Evolutionary conservation across 2,797 vertebrate species (phyloP).

Genomic region (Tarsius wallacei): DNA sequence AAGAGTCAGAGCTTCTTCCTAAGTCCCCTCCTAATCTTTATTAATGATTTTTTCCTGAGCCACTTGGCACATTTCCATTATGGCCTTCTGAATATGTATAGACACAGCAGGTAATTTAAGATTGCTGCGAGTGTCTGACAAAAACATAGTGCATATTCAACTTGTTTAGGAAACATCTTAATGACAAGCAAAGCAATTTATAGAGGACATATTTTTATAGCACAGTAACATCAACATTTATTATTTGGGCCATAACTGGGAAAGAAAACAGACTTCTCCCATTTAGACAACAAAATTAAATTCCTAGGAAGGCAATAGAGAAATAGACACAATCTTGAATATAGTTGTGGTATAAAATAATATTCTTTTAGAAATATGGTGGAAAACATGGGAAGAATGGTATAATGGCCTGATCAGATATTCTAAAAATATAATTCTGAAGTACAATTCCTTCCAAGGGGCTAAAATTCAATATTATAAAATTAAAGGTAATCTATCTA

Average conservation of each 20-base stretch:
- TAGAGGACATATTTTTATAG: constrained; percentile 89
- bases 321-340: constrained; percentile 83
- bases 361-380: constrained; percentile 76
- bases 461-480: constrained; percentile 23
- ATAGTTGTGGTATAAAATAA: constrained; percentile 85
- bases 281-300: constrained; percentile 89
- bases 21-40: constrained; percentile 78
- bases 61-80: constrained; percentile 88
- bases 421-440: constrained; percentile 55
- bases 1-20: constrained; percentile 9
- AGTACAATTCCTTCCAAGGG: constrained; percentile 36
- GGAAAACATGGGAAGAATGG: constrained; percentile 42
- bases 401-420: constrained; percentile 53
- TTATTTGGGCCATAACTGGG: constrained; percentile 89
- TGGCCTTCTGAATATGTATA: constrained; percentile 90
- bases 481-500: constrained; percentile 64
- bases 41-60: constrained; percentile 87
- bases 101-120: constrained; percentile 90
- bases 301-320: constrained; percentile 83
- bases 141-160: constrained; percentile 80
- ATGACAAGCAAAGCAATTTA: constrained; percentile 90
- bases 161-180: constrained; percentile 90
- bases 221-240: constrained; percentile 87
- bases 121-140: constrained; percentile 85
- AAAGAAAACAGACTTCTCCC: constrained; percentile 85